phyloP scores from a whole-genome alignment of 1,140 invertebrate species.

The Heliconius hermathena region DNA sequence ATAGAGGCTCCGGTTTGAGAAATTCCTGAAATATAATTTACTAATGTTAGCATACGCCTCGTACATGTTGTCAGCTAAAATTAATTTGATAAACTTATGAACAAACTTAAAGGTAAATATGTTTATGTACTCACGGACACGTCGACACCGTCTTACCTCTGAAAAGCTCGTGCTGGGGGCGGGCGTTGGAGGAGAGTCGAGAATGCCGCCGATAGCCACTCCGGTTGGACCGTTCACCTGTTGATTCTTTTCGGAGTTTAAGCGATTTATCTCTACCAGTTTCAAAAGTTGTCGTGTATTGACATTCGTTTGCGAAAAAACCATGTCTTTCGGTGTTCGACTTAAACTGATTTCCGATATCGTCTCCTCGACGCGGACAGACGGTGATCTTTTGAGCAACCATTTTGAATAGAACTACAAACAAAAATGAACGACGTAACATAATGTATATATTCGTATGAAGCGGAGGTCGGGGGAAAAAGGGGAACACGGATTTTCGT shows the following conservation, averaged over 20 bases:
- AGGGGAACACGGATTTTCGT: slow-evolving; percentile 5
- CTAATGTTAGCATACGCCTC: slow-evolving; percentile 50
- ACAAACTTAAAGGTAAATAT: slow-evolving; percentile 54
- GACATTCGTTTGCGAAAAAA: slow-evolving; percentile 80
- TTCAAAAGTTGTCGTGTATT: slow-evolving; percentile 75
- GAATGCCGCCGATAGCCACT: slow-evolving; percentile 62
- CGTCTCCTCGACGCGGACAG: slow-evolving; percentile 75
- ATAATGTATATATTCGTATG: slow-evolving; percentile 75
- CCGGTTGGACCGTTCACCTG: slow-evolving; percentile 64
- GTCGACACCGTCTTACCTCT: slow-evolving; percentile 65
- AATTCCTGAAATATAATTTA: slow-evolving; percentile 66
- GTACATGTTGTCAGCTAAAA: slow-evolving; percentile 29
- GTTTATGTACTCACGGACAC: slow-evolving; percentile 66
- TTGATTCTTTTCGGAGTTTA: slow-evolving; percentile 73
- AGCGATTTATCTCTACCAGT: slow-evolving; percentile 78
- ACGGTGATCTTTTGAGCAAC: slow-evolving; percentile 77
- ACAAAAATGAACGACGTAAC: slow-evolving; percentile 81
- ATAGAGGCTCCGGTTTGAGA: slow-evolving; percentile 70
- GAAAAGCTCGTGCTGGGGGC: slow-evolving; percentile 63
- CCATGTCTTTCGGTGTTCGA: slow-evolving; percentile 77
- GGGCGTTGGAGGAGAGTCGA: slow-evolving; percentile 45
- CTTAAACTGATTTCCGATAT: slow-evolving; percentile 72
- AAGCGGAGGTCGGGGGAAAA: slow-evolving; percentile 48
- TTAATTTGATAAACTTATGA: slow-evolving; percentile 19
- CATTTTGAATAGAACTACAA: slow-evolving; percentile 82